Base-by-base conservation (phyloP, 1,140 invertebrate genomes). In the Zelostemma sp. region DNA sequence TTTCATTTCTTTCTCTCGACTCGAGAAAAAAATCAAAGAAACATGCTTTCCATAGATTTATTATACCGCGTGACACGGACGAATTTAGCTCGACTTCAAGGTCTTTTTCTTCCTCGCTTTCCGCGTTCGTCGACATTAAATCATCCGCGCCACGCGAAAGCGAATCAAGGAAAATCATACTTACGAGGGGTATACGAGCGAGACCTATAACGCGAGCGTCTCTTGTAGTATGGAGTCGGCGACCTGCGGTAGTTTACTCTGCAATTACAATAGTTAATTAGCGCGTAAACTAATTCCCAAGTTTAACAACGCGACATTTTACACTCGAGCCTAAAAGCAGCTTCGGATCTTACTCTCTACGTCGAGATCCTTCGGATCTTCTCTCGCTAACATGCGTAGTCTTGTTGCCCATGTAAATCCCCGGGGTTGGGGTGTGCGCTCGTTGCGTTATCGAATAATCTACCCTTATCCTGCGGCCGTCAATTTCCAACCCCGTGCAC, bases 371-470 rank as follows among this genome's bases (percentile, higher is more conserved):
- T 43, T 72, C 43, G 76, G 78, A 73, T 61, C 78, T 75, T 66
- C 79, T 72, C 2, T 80, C 79, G 16, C 25, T 1, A 84, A 53
- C n/a, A 68, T 83, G 76, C 11, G 95, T 96, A 0, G 95, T 94
- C 86, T 95, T 95, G n/a, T n/a, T 35, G 38, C 97, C 97, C 92
- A 98, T 96, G 76, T 99, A 99, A 68, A 99, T 94, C 47, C 97
- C 97, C 28, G 97, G 97, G 11, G 97, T 99, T 6, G 97, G 97
- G 1, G 97, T 98, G 81, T 99, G 97, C 15, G 97, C 94, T 58
- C 97, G 88, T 82, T 98, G 92, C n/a, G 97, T 99, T 45, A 99
- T 97, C 0, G 97, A 98, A 87, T 91, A 99, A 84, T 98, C 97
- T 12, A 99, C 96, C 69, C 97, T 87, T 69, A 99, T 98, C 77